These are phyloP conservation scores for Vulpes ferrilata DNA, from an alignment of 2,113 vertebrate species.

Conservation along the genomic window DNA sequence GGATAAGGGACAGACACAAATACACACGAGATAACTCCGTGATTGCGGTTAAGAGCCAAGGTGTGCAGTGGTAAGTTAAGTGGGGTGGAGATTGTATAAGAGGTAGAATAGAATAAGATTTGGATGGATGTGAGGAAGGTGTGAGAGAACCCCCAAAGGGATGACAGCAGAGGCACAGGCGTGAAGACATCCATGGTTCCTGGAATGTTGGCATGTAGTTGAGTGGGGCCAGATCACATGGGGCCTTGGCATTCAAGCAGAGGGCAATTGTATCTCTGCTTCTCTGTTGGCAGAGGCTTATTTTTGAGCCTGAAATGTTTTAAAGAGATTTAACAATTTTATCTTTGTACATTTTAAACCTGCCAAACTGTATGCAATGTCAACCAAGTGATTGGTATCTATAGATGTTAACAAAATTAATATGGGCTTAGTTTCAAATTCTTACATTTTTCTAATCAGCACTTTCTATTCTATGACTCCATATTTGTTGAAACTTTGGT, in stretches of 20 bases:
- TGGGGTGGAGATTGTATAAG: neutral
- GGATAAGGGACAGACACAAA: neutral
- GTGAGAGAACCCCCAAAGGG: neutral
- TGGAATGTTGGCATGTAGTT: neutral
- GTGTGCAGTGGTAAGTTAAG: neutral
- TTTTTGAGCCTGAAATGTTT: neutral
- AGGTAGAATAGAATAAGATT: neutral
- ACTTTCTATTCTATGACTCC: neutral
- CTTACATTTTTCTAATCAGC: neutral
- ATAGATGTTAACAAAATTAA: neutral
- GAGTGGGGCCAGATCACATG: neutral
- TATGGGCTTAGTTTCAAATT: neutral
- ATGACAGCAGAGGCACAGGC: neutral
- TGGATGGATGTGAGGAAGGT: neutral
- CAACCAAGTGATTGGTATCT: neutral
- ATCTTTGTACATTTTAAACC: constrained; percentile 4
- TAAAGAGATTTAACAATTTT: neutral
- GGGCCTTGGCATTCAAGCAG: neutral
- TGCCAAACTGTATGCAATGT: neutral
- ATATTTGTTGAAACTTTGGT: neutral
- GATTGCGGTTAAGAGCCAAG: neutral
- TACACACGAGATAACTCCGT: neutral
- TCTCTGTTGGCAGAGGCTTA: neutral
- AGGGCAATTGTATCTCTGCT: neutral
- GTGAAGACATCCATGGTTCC: rapidly evolving